These are phyloP conservation scores for Theropithecus gelada DNA, from an alignment of 2,113 vertebrate genomes.

Conservation along the genomic window DNA sequence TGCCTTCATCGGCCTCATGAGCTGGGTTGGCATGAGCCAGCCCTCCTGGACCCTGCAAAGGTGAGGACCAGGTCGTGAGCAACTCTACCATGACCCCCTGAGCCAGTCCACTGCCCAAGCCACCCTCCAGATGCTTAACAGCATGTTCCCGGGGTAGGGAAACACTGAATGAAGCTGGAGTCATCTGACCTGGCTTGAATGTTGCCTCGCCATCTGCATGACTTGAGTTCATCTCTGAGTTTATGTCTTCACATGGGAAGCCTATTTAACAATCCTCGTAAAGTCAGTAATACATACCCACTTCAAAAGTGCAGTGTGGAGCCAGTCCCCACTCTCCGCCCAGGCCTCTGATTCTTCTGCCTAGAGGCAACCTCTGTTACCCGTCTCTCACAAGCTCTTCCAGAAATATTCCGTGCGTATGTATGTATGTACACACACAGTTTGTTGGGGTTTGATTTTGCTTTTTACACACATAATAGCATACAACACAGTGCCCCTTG, in stretches of 20 bases:
- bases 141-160: fast-evolving
- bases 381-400: background rate
- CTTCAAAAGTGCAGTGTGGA: fast-evolving
- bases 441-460: background rate
- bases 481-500: fast-evolving
- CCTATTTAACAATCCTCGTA: background rate
- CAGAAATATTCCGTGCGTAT: background rate
- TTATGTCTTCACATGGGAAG: background rate
- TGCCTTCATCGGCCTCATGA: background rate
- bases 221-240: background rate
- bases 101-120: background rate
- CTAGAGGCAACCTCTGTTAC: background rate
- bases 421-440: fast-evolving
- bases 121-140: too few relatives aligned
- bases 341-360: background rate
- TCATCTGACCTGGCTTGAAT: too few relatives aligned
- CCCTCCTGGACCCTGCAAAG: background rate
- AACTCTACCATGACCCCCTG: background rate
- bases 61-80: background rate
- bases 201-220: too few relatives aligned
- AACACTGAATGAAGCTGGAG: background rate
- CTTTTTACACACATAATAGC: background rate
- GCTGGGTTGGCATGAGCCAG: background rate
- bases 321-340: background rate
- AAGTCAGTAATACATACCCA: fast-evolving